Base-by-base conservation (phyloP, 2,888 invertebrate species). In the Electrophaes corylata region DNA sequence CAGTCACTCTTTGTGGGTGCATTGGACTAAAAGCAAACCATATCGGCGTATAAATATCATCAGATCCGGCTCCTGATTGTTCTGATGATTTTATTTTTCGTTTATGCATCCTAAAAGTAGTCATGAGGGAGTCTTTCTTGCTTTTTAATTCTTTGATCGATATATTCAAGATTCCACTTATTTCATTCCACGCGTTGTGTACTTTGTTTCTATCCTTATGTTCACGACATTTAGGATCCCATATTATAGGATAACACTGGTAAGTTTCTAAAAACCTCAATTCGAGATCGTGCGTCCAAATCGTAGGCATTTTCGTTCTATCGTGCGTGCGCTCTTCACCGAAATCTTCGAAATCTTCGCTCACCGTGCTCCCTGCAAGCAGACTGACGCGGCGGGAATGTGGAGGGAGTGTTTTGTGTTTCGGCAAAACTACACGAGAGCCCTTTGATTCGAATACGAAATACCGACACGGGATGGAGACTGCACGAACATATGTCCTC, bases 401-500 rank as follows among this genome's bases (percentile, higher is more conserved):
- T 26, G 5, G 26, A 26, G 26, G 26, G 26, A 26, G 4, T 48
- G 55, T 55, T 55, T 55, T 43, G 55, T 55, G 55, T 52, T 52
- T 52, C 44, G 52, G 52, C 52, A 52, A 52, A 52, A 52, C 52
- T 52, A 52, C 52, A 52, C 55, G 55, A 55, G 48, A 55, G 44
- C 55, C 55, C 55, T 55, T 55, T 55, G 55, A 55, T 48, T 55
- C 55, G 55, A 43, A 48, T 48, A 47, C 55, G 48, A 55, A 55
- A 55, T 55, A 55, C 55, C 48, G 55, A 55, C 55, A 55, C 55
- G 55, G 55, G 48, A 48, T 47, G 48, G 55, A 55, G 55, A 55
- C 55, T 55, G 48, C 55, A 55, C 55, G 55, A 55, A 55, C 55
- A 55, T 55, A 55, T 55, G 55, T 47, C 55, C 55, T 55, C 55